These are phyloP conservation scores for Polyommatus icarus DNA, from an alignment of 2,888 invertebrate species.

Conservation along the genomic window DNA sequence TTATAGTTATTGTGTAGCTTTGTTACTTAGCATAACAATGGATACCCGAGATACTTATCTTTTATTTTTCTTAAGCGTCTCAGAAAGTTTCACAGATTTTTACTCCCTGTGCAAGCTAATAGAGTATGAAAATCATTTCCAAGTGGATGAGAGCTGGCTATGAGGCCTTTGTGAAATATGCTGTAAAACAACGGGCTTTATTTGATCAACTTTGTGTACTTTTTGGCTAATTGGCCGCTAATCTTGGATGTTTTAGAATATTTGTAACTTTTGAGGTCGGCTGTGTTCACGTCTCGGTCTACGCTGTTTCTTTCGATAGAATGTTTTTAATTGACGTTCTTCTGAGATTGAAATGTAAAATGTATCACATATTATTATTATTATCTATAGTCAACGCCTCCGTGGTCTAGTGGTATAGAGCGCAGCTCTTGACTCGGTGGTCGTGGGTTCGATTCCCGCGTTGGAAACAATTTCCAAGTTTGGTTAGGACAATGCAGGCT, in stretches of 20 bases:
- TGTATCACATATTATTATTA: neutral
- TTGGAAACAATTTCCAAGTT: too few species aligned
- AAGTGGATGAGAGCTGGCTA: neutral
- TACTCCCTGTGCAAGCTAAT: neutral
- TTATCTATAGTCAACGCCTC: too few species aligned
- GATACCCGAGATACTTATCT: neutral
- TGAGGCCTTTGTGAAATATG: conserved; percentile 9
- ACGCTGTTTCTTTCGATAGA: neutral
- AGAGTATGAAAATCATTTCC: conserved; percentile 16
- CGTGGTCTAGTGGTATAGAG: too few species aligned
- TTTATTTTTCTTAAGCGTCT: neutral
- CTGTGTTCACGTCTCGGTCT: neutral
- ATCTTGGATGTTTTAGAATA: neutral
- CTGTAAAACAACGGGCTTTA: neutral
- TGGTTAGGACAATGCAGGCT: too few species aligned
- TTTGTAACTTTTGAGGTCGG: neutral
- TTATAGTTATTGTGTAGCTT: too few species aligned
- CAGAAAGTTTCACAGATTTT: conserved; percentile 1
- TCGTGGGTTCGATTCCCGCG: too few species aligned
- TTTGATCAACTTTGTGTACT: neutral
- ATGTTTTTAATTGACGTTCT: neutral
- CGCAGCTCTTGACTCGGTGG: too few species aligned
- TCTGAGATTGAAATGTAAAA: neutral
- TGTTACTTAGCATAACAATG: too few species aligned
- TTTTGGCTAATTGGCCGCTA: conserved; percentile 14